A percentile compares a stretch with the other conserved stretches of the same genome.
These are phyloP conservation scores for Eciton burchellii DNA, from an alignment of 1,140 invertebrate species.

Conservation along the genomic window DNA sequence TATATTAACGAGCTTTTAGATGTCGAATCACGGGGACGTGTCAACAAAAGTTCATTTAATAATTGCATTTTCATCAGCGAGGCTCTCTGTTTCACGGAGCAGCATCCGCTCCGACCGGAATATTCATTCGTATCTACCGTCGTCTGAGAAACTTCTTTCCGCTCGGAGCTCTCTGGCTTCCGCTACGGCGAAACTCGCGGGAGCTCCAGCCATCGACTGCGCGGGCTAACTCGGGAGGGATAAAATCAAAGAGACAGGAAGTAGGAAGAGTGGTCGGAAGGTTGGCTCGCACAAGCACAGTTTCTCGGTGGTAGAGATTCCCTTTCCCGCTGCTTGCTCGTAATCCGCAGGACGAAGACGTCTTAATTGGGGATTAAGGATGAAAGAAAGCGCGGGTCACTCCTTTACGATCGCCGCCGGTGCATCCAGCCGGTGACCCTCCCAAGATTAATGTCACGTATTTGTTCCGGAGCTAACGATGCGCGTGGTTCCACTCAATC, in stretches of 20 bases:
- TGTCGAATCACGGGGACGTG: background rate
- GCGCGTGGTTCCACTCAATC: slow-evolving; percentile 41
- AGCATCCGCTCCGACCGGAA: slow-evolving; percentile 37
- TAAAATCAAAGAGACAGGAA: slow-evolving; percentile 72
- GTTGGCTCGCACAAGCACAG: slow-evolving; percentile 2
- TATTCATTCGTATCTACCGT: slow-evolving; percentile 58
- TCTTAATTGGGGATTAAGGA: slow-evolving; percentile 76
- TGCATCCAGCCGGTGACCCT: slow-evolving; percentile 41
- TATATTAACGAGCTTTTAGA: slow-evolving; percentile 13
- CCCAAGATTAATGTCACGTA: slow-evolving; percentile 52
- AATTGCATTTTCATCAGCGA: slow-evolving; percentile 18
- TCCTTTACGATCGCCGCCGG: slow-evolving; percentile 69
- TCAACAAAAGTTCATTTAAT: slow-evolving; percentile 29
- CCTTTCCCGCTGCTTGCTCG: slow-evolving; percentile 58
- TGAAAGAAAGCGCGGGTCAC: slow-evolving; percentile 75
- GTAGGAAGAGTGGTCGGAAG: background rate
- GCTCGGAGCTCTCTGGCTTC: slow-evolving; percentile 44
- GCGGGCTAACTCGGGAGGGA: slow-evolving; percentile 58
- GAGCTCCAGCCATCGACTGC: slow-evolving; percentile 37
- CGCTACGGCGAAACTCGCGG: slow-evolving; percentile 42
- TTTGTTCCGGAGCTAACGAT: slow-evolving; percentile 55
- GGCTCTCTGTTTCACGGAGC: slow-evolving; percentile 6
- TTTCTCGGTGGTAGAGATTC: slow-evolving; percentile 57
- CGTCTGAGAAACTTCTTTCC: slow-evolving; percentile 58
- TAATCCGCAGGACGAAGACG: slow-evolving; percentile 73